These are phyloP conservation scores for Goniozus legneri DNA, from an alignment of 1,140 invertebrate species.

Conservation along the genomic window DNA sequence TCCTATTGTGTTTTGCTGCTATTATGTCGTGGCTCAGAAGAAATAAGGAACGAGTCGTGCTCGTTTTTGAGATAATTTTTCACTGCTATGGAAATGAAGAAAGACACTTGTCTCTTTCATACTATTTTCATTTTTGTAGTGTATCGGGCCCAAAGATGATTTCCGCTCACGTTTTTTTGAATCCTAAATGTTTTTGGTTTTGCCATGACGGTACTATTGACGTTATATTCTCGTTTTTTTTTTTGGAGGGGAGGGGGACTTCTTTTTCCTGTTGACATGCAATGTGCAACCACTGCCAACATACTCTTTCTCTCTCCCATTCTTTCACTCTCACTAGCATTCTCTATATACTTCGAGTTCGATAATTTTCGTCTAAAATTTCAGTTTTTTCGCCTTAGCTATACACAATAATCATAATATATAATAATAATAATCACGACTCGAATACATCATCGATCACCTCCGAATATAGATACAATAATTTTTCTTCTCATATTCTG, in stretches of 20 bases:
- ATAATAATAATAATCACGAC: slow-evolving; percentile 45
- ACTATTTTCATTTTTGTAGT: slow-evolving; percentile 17
- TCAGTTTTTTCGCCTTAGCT: slow-evolving; percentile 49
- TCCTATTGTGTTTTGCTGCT: slow-evolving; percentile 12
- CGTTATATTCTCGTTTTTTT: not conserved
- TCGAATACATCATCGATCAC: slow-evolving; percentile 53
- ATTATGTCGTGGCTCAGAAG: slow-evolving; percentile 25
- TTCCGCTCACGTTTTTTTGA: too few relatives aligned
- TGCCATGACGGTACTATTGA: not conserved
- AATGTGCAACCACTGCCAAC: slow-evolving; percentile 52
- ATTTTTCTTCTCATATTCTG: slow-evolving; percentile 31
- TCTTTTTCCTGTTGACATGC: slow-evolving; percentile 45
- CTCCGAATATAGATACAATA: slow-evolving; percentile 55
- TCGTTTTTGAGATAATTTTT: not conserved
- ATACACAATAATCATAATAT: slow-evolving; percentile 43
- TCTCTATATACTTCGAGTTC: slow-evolving; percentile 29
- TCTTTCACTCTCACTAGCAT: slow-evolving; percentile 10
- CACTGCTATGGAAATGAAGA: slow-evolving; percentile 1
- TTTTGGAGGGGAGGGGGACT: slow-evolving; percentile 37
- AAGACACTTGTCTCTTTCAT: slow-evolving; percentile 5
- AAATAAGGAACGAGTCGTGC: slow-evolving; percentile 22
- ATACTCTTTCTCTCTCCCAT: slow-evolving; percentile 19
- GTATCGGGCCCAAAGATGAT: too few relatives aligned
- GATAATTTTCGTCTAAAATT: slow-evolving; percentile 47
- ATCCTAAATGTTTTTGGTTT: too few relatives aligned